These are phyloP conservation scores for Actinostola sp. DNA, from an alignment of 92 coral and sea anemone species.

Conservation along the genomic window DNA sequence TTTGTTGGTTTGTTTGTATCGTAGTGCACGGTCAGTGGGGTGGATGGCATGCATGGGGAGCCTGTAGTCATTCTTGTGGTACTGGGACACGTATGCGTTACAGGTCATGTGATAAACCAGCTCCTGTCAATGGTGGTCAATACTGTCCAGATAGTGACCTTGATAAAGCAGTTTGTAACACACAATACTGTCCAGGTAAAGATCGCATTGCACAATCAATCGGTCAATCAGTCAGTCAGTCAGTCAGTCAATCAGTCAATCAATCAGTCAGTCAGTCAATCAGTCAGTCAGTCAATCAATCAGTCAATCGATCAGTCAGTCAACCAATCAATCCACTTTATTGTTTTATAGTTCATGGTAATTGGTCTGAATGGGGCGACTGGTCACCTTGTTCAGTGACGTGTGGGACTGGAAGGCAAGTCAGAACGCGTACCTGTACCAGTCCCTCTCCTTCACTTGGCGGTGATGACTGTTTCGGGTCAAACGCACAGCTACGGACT, in stretches of 20 bases:
- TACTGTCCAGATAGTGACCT: slow-evolving; percentile 54
- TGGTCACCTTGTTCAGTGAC: slow-evolving; percentile 50
- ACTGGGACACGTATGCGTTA: slow-evolving; percentile 64
- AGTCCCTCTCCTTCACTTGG: slow-evolving; percentile 50
- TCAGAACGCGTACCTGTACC: slow-evolving; percentile 40
- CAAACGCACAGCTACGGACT: slow-evolving; percentile 18
- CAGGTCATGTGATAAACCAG: slow-evolving; percentile 75
- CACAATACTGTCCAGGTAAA: slow-evolving; percentile 53
- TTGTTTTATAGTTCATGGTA: slow-evolving; percentile 44
- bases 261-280: too few relatives aligned
- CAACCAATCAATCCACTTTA: too few relatives aligned
- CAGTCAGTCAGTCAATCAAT: too few relatives aligned
- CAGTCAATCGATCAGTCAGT: too few relatives aligned
- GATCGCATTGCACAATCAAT: not conserved
- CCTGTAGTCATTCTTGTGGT: slow-evolving; percentile 71
- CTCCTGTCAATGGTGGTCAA: slow-evolving; percentile 68
- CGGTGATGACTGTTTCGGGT: slow-evolving; percentile 47
- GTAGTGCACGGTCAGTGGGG: slow-evolving; percentile 77
- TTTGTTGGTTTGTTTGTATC: not conserved
- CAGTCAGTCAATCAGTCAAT: too few relatives aligned
- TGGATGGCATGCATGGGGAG: slow-evolving; percentile 68
- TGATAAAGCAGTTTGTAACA: slow-evolving; percentile 55
- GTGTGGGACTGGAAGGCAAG: slow-evolving; percentile 58
- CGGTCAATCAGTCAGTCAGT: too few relatives aligned
- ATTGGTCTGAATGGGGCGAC: slow-evolving; percentile 57